phyloP scores from a whole-genome alignment of 2,888 invertebrate genomes.

The Tetranychus piercei region DNA sequence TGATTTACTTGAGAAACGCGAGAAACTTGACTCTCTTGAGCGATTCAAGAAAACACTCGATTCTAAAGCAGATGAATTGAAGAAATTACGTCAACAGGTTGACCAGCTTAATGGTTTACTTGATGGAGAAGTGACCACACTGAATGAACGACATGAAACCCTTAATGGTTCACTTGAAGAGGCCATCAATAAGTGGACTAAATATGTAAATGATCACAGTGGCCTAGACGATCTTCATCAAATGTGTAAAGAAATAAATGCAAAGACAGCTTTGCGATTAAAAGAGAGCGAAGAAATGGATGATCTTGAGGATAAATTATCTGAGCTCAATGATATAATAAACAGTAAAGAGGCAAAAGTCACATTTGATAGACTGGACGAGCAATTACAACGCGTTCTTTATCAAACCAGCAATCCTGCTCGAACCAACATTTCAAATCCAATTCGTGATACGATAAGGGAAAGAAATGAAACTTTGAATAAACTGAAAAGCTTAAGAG shows the following conservation, averaged over 20 bases:
- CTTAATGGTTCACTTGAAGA: background rate
- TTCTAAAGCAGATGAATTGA: background rate
- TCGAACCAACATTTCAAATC: conserved; percentile 38
- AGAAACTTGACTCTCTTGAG: conserved; percentile 54
- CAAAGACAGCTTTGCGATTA: background rate
- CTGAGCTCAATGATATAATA: background rate
- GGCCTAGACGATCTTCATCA: conserved; percentile 62
- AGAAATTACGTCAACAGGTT: background rate
- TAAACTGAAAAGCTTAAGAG: conserved; percentile 46
- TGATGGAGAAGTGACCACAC: background rate
- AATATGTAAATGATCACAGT: conserved; percentile 67
- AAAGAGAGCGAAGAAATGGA: conserved; percentile 54
- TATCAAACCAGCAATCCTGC: conserved; percentile 43
- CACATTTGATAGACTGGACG: background rate
- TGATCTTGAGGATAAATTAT: conserved; percentile 49
- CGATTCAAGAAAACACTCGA: background rate
- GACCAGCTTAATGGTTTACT: background rate
- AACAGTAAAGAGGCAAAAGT: background rate
- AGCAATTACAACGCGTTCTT: background rate
- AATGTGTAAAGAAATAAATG: conserved; percentile 46
- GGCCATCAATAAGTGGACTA: conserved; percentile 48
- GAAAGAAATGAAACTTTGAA: conserved; percentile 80
- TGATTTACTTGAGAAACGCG: conserved; percentile 59
- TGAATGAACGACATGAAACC: background rate
- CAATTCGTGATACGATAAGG: conserved; percentile 48